Evolutionary conservation across 2,888 invertebrate species (phyloP).

Genomic region (Osmoderma eremita): DNA sequence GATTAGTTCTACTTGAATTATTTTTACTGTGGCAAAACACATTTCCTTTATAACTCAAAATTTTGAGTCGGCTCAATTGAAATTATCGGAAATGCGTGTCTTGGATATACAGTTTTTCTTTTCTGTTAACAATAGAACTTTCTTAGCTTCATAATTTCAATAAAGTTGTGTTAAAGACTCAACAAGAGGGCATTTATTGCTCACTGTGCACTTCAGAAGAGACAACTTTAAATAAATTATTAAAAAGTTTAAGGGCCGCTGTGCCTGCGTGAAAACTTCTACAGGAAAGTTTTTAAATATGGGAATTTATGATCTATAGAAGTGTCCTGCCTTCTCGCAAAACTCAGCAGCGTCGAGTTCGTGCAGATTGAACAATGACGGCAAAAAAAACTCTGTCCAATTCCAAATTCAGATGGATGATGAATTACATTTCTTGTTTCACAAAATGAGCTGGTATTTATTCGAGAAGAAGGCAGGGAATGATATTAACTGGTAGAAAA

Average conservation of each 20-base stretch:
- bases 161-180: not conserved
- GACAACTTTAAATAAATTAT: constrained; percentile 34
- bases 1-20: too few species aligned
- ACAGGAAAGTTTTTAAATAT: constrained; percentile 21
- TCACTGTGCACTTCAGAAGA: too few species aligned
- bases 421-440: constrained; percentile 1
- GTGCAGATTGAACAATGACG: not conserved
- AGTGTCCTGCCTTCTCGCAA: not conserved
- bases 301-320: constrained; percentile 31
- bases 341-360: not conserved
- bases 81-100: too few species aligned
- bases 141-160: too few species aligned
- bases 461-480: not conserved
- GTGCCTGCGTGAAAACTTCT: constrained; percentile 13
- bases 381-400: not conserved
- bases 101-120: too few species aligned
- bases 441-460: not conserved
- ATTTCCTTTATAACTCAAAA: too few species aligned
- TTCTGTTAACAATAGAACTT: too few species aligned
- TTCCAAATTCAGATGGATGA: not conserved
- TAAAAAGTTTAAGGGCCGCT: constrained; percentile 21
- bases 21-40: too few species aligned
- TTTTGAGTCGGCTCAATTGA: too few species aligned
- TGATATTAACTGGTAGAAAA: too few species aligned
- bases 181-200: not conserved